Base-by-base conservation (phyloP, 1,140 invertebrate genomes). In the Dryas iulia region DNA sequence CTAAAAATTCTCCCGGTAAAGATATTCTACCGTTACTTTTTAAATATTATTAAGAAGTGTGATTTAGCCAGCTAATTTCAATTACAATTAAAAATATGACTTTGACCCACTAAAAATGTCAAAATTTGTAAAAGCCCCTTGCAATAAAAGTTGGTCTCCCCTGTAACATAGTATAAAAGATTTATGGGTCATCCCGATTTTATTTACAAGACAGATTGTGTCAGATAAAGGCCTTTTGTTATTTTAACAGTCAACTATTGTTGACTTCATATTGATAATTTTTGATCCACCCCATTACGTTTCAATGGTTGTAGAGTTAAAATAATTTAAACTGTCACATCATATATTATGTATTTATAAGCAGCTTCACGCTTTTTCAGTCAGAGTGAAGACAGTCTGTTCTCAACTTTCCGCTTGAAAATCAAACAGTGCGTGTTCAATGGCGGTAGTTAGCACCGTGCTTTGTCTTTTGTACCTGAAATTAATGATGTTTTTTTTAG, bases 141-240 rank as follows among this genome's bases (percentile, higher is more conserved):
- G n/a, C n/a, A n/a, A n/a, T n/a, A n/a, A n/a, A n/a, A n/a, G n/a
- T n/a, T n/a, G n/a, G n/a, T 31, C 11, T 31, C 30, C 11, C 5
- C 11, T 31, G 30, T 54, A 54, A n/a, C 10, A 54, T 11, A 24
- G 23, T 62, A 63, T 78, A 59, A 73, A 76, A 81, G 76, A 82
- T 80, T 71, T 79, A 60, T 77, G 71, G 75, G 75, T 81, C 73
- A 76, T 65, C 52, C 23, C 59, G 59, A 59, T 56, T 72, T 68
- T 72, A 67, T 64, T 68, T 70, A 70, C 68, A 60, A 39, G 68
- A 72, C 62, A 58, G 69, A 74, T 74, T 67, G 58, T 64, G 58
- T 61, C 23, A 53, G 66, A 69, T 65, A 71, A 66, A 58, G 28
- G 18, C 24, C 25, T 63, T 59, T 71, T 74, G 69, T 69, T 47